Percentiles rank a stretch among this genome's conserved stretches.
phyloP scores from a whole-genome alignment of 2,888 invertebrate species.

The Thereva unica region DNA sequence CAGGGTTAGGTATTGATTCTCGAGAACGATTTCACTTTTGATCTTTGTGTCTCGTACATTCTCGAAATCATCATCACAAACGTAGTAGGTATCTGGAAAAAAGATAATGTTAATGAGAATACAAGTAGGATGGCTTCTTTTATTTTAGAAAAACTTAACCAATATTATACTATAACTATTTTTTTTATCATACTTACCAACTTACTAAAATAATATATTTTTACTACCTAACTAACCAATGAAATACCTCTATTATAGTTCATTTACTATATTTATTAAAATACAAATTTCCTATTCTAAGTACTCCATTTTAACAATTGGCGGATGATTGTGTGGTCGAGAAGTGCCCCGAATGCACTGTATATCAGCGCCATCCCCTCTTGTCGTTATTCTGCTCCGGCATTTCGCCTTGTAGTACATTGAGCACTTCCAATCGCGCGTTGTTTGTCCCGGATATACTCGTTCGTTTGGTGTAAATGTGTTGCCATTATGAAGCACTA shows the following conservation, averaged over 20 bases:
- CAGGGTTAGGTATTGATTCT: conserved; percentile 48
- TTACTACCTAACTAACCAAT: no score
- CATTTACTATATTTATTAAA: no score
- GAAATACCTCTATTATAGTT: no score
- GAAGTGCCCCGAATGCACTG: conserved; percentile 49
- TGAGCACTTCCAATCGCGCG: conserved; percentile 57
- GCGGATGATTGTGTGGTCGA: conserved; percentile 49
- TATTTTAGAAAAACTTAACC: no score
- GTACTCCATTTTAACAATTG: conserved; percentile 46
- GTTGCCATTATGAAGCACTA: conserved; percentile 49
- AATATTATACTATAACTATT: no score
- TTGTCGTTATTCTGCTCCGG: conserved; percentile 53
- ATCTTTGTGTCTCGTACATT: not conserved
- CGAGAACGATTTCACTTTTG: conserved; percentile 37
- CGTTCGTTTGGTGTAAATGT: conserved; percentile 57
- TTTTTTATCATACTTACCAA: no score
- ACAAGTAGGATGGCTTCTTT: no score
- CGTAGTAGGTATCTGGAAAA: conserved; percentile 28
- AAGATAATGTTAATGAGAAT: no score
- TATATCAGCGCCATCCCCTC: conserved; percentile 45
- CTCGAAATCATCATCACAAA: conserved; percentile 13
- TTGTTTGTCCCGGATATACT: conserved; percentile 49
- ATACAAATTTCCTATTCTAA: no score
- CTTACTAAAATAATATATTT: no score
- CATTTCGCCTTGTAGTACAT: conserved; percentile 57